Evolutionary conservation across 2,797 vertebrate species (phyloP).

Genomic region (Morus bassanus): DNA sequence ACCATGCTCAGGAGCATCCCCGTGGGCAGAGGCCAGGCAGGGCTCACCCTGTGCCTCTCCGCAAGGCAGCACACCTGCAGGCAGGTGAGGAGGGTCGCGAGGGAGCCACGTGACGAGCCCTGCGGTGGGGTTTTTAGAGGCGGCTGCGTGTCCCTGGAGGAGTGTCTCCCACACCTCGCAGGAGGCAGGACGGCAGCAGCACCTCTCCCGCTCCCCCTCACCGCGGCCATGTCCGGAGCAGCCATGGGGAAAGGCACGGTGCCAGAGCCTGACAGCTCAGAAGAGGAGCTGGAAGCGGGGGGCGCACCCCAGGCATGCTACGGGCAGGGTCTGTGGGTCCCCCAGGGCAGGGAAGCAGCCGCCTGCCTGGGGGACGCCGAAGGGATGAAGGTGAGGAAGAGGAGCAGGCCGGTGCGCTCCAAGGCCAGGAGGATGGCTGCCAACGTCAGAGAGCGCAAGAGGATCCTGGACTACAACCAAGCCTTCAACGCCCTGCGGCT

Average conservation of each 20-base stretch:
- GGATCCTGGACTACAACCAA: constrained; percentile 97
- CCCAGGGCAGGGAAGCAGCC: constrained; percentile 51
- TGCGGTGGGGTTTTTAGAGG: constrained; percentile 71
- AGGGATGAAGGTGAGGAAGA: constrained; percentile 77
- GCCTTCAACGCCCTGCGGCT: constrained; percentile 92
- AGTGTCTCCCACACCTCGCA: constrained; percentile 48
- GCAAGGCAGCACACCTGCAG: constrained; percentile 63
- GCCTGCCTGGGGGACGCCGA: constrained; percentile 54
- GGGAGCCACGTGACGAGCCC: constrained; percentile 80
- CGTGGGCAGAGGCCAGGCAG: neutral
- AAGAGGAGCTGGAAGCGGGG: constrained; percentile 74
- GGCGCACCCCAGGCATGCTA: neutral
- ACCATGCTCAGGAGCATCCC: neutral
- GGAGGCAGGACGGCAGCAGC: neutral
- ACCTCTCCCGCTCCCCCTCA: neutral
- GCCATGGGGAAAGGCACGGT: constrained; percentile 57
- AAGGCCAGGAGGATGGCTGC: constrained; percentile 91
- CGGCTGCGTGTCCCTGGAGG: constrained; percentile 63
- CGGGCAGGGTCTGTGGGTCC: constrained; percentile 47
- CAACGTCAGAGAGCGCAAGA: constrained; percentile 92
- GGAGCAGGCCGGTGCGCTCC: constrained; percentile 83
- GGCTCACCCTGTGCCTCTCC: neutral
- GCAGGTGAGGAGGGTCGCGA: constrained; percentile 71
- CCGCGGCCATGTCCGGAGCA: constrained; percentile 35
- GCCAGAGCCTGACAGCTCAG: constrained; percentile 75